phyloP scores from a whole-genome alignment of 2,113 vertebrate genomes.

The Hippocampus zosterae region DNA sequence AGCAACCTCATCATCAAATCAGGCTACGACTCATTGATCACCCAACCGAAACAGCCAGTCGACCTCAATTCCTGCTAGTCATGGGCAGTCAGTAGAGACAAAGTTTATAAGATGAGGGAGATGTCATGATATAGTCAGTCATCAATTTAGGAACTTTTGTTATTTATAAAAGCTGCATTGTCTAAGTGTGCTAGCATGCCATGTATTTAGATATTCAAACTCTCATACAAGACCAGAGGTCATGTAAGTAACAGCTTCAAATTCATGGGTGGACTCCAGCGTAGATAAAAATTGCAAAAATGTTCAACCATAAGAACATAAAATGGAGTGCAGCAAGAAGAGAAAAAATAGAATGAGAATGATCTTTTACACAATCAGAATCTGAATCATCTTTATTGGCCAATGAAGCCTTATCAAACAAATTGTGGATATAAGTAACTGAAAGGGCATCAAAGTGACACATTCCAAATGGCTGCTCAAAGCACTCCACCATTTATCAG shows the following conservation, averaged over 20 bases:
- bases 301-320: background rate
- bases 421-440: constrained; percentile 1
- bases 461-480: constrained; percentile 6
- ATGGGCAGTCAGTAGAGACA: constrained; percentile 24
- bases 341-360: background rate
- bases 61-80: constrained; percentile 58
- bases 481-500: background rate
- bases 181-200: background rate
- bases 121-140: constrained; percentile 4
- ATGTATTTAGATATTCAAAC: background rate
- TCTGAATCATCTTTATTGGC: no score
- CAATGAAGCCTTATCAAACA: background rate
- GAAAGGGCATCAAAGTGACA: background rate
- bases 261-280: background rate
- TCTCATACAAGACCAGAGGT: background rate
- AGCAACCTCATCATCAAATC: constrained; percentile 36
- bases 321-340: background rate
- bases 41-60: constrained; percentile 48
- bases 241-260: background rate
- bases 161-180: constrained; percentile 29
- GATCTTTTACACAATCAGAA: background rate
- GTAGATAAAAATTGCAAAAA: background rate
- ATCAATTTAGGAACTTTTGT: constrained; percentile 4
- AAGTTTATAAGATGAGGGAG: background rate
- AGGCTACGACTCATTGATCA: constrained; percentile 49